Base-by-base conservation (phyloP, 2,888 invertebrate genomes). In the Pterostichus madidus region DNA sequence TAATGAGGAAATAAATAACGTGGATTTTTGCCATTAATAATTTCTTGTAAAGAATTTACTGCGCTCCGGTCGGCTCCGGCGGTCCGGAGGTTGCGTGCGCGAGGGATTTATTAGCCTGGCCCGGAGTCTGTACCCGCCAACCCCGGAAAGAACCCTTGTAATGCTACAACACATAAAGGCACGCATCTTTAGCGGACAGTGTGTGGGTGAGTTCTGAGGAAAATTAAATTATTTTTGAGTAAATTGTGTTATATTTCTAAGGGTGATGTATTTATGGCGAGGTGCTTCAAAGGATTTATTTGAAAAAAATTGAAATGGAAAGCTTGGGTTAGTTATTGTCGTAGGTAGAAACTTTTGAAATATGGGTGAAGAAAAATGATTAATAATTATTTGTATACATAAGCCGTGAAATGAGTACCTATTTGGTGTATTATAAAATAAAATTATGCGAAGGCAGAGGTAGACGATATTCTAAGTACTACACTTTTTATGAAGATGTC, bases 1-100 rank as follows among this genome's bases (percentile, higher is more conserved):
- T 81, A 81, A 81, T 81, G 81, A 81, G 81, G 81, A 81, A 73
- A 81, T 81, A 81, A 81, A 81, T 81, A 75, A 81, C 61, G 39
- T 5, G 49, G 61, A 39, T 61, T 73, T 61, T 59, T 75, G 75
- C 73, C 81, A 81, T 81, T 81, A 75, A 81, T 81, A 81, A 81
- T 81, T 81, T 81, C 46, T 75, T 52, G 56, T 15, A 39, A 56
- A 39, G 59, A 81, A 75, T 81, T 81, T 81, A 81, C n/a, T 64
- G 68, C 13, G 15, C 13, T 10, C 31, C 11, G 15, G n/a, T 17
- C 13, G 32, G 61, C 61, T 24, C n/a, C 32, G 61, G 31, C 61
- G n/a, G 61, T 17, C 49, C 44, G 44, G 71, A 44, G 17, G 49
- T 80, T 68, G 79, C 79, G 79, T 80, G 79, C 44, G 17, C 13